phyloP scores from a whole-genome alignment of 2,888 invertebrate species.

The Leucoma salicis region DNA sequence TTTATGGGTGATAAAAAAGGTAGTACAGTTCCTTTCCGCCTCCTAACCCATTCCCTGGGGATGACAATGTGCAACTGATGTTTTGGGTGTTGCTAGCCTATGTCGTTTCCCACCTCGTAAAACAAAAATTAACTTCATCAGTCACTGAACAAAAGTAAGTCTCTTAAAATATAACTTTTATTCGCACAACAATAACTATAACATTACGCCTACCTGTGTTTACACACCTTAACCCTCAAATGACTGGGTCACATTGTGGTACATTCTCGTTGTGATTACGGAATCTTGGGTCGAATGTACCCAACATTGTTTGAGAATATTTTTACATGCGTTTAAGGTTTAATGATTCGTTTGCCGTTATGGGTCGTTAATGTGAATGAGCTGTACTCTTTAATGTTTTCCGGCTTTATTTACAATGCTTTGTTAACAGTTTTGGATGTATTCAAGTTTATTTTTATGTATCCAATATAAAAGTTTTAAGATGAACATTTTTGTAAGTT shows the following conservation, averaged over 20 bases:
- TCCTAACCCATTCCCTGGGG: too few species aligned
- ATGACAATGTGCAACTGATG: too few species aligned
- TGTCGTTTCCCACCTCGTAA: too few species aligned
- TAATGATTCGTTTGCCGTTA: slow-evolving; percentile 33
- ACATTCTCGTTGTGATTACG: slow-evolving; percentile 48
- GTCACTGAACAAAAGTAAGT: too few species aligned
- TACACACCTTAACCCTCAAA: slow-evolving; percentile 38
- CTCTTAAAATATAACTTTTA: background rate
- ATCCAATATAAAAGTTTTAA: too few species aligned
- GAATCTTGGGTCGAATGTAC: slow-evolving; percentile 38
- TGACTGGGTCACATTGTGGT: slow-evolving; percentile 28
- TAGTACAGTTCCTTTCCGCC: too few species aligned
- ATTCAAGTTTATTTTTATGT: background rate
- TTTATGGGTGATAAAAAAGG: too few species aligned
- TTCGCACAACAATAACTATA: background rate
- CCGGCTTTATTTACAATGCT: slow-evolving; percentile 26
- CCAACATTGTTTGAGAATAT: slow-evolving; percentile 40
- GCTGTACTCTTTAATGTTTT: slow-evolving; percentile 34
- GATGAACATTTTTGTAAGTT: too few species aligned
- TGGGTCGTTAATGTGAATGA: slow-evolving; percentile 30
- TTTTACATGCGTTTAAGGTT: slow-evolving; percentile 40
- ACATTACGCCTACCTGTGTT: slow-evolving; percentile 35
- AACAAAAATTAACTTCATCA: too few species aligned
- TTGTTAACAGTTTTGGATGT: slow-evolving; percentile 12
- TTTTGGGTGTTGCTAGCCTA: too few species aligned